A percentile compares a stretch with the other conserved stretches of the same genome.
Evolutionary conservation across 1,140 invertebrate genomes (phyloP).

Genomic region (Leptinotarsa lineolata): DNA sequence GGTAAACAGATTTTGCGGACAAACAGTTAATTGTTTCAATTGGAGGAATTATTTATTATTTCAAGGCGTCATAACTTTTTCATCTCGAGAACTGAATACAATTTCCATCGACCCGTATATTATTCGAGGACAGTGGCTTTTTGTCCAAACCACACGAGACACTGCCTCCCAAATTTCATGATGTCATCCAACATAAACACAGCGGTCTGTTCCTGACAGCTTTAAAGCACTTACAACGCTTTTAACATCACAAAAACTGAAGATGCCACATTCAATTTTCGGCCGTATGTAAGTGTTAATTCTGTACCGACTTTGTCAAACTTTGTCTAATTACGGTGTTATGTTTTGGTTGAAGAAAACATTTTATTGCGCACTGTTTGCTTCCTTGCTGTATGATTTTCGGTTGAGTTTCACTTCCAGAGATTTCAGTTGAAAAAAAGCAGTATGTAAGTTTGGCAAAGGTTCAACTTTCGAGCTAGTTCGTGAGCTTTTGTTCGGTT

Average conservation of each 20-base stretch:
- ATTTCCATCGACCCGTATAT: too few species aligned
- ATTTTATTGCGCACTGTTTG: background rate
- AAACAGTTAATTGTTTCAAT: too few species aligned
- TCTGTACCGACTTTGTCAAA: background rate
- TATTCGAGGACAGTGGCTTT: background rate
- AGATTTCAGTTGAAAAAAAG: background rate
- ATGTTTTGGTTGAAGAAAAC: background rate
- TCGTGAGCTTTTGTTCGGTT: background rate
- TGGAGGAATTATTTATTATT: too few species aligned
- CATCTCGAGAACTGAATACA: too few species aligned
- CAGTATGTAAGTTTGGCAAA: background rate
- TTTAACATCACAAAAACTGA: constrained; percentile 1
- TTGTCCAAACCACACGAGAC: background rate
- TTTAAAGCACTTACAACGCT: background rate
- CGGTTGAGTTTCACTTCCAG: background rate
- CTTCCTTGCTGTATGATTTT: background rate
- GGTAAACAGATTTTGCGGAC: too few species aligned
- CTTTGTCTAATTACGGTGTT: background rate
- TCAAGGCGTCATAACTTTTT: too few species aligned
- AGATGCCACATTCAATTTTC: background rate
- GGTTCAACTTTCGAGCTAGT: background rate
- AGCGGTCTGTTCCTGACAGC: constrained; percentile 11
- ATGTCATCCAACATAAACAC: background rate
- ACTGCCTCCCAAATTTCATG: constrained; percentile 6
- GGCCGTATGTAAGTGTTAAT: background rate